phyloP scores from a whole-genome alignment of 92 coral and sea anemone species.

The Parazoanthus atlanticus region DNA sequence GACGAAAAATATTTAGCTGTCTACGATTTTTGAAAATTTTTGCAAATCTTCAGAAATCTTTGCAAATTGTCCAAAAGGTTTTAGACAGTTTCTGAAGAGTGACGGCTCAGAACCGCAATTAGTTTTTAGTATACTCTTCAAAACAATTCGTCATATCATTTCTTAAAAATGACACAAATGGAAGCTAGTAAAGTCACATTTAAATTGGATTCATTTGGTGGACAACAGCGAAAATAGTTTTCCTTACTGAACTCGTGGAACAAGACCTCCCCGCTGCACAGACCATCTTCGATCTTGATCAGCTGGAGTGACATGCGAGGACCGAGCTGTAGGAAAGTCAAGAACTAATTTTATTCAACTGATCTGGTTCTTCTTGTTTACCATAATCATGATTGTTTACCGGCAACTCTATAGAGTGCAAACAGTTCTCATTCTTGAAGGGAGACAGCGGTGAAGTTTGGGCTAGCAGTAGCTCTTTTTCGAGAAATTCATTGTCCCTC shows the following conservation, averaged over 20 bases:
- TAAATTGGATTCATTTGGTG: background rate
- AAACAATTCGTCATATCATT: too few species aligned
- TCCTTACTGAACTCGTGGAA: conserved; percentile 88
- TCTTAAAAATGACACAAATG: background rate
- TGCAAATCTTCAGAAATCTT: too few species aligned
- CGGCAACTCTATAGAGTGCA: background rate
- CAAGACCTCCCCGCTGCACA: conserved; percentile 94
- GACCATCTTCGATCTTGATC: conserved; percentile 93
- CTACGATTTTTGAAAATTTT: too few species aligned
- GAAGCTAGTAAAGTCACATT: background rate
- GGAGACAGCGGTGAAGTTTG: too few species aligned
- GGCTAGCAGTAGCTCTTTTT: too few species aligned
- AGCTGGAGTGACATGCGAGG: conserved; percentile 85
- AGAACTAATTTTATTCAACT: background rate
- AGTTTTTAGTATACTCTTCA: too few species aligned
- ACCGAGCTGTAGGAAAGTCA: conserved; percentile 78
- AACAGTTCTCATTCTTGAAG: too few species aligned
- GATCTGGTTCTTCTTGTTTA: background rate
- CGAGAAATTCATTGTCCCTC: too few species aligned
- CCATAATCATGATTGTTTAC: background rate
- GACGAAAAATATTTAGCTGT: too few species aligned
- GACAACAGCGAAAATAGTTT: background rate
- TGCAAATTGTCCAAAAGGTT: too few species aligned
- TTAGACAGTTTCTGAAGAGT: too few species aligned
- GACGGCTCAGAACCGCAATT: too few species aligned